Evolutionary conservation across 1,140 invertebrate species (phyloP).

Genomic region (Drosophila obscura): DNA sequence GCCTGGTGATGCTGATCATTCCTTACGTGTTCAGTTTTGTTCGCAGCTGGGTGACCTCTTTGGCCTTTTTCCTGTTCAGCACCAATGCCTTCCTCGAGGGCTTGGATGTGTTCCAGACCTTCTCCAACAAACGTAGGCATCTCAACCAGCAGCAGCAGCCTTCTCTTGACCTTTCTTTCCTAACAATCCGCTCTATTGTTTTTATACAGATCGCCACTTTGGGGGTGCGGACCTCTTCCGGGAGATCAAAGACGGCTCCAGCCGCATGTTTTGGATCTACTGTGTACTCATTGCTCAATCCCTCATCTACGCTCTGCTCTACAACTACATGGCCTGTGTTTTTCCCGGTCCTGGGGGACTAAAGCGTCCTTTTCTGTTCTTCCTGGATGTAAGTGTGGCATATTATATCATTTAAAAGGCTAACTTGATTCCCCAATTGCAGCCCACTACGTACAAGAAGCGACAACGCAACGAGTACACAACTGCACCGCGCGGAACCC

Average conservation of each 20-base stretch:
- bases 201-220: slow-evolving; percentile 58
- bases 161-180: not conserved
- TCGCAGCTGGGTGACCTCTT: slow-evolving; percentile 43
- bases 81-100: slow-evolving; percentile 70
- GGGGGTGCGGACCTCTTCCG: slow-evolving; percentile 39
- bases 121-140: slow-evolving; percentile 72
- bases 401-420: not conserved
- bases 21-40: slow-evolving; percentile 72
- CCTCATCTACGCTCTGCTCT: slow-evolving; percentile 66
- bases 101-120: slow-evolving; percentile 70
- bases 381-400: slow-evolving; percentile 62
- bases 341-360: slow-evolving; percentile 77
- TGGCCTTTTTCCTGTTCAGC: slow-evolving; percentile 58
- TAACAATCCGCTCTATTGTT: not conserved
- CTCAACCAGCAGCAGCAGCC: not conserved
- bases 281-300: slow-evolving; percentile 57
- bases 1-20: slow-evolving; percentile 65
- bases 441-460: slow-evolving; percentile 71
- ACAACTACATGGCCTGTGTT: slow-evolving; percentile 71
- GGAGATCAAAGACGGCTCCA: slow-evolving; percentile 64
- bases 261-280: slow-evolving; percentile 63
- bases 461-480: slow-evolving; percentile 69
- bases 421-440: not conserved
- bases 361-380: slow-evolving; percentile 66
- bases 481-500: slow-evolving; percentile 48